phyloP scores from a whole-genome alignment of 2,888 invertebrate genomes.

The Cataglyphis cursor region DNA sequence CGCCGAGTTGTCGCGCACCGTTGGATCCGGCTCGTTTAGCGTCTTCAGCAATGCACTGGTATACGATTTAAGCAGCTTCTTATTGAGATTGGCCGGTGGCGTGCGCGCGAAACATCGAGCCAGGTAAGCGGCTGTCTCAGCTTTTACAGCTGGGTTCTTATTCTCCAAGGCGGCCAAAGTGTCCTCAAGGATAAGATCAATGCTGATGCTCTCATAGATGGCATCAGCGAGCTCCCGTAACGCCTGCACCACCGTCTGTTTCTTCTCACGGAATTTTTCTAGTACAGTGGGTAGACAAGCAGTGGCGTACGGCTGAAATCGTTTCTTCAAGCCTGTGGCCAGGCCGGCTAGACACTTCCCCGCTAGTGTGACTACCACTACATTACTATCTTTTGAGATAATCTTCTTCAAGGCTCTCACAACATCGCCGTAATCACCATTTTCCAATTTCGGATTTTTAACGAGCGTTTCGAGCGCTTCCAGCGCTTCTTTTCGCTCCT shows the following conservation, averaged over 20 bases:
- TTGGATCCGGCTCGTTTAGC: conserved; percentile 94
- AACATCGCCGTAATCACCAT: conserved; percentile 97
- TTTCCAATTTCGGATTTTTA: conserved; percentile 94
- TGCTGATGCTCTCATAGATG: conserved; percentile 92
- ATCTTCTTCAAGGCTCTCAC: conserved; percentile 96
- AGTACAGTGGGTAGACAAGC: conserved; percentile 93
- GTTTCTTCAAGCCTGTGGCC: conserved; percentile 95
- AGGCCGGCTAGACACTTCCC: conserved; percentile 94
- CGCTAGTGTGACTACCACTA: conserved; percentile 95
- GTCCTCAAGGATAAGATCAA: conserved; percentile 95
- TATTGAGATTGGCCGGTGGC: conserved; percentile 93
- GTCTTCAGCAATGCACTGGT: conserved; percentile 93
- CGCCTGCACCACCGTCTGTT: conserved; percentile 94
- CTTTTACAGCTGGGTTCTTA: conserved; percentile 96
- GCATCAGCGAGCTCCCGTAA: conserved; percentile 97
- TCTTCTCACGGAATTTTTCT: conserved; percentile 99
- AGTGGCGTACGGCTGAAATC: conserved; percentile 94
- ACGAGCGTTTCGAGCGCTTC: conserved; percentile 93
- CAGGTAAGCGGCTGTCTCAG: conserved; percentile 95
- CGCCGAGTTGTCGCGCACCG: conserved; percentile 96
- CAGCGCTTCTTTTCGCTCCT: conserved; percentile 96
- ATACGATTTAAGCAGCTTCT: conserved; percentile 95
- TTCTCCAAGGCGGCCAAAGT: conserved; percentile 94
- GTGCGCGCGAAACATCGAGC: conserved; percentile 94
- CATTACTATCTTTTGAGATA: conserved; percentile 97